phyloP scores from a whole-genome alignment of 2,888 invertebrate species.

The Cheilosia scutellata region DNA sequence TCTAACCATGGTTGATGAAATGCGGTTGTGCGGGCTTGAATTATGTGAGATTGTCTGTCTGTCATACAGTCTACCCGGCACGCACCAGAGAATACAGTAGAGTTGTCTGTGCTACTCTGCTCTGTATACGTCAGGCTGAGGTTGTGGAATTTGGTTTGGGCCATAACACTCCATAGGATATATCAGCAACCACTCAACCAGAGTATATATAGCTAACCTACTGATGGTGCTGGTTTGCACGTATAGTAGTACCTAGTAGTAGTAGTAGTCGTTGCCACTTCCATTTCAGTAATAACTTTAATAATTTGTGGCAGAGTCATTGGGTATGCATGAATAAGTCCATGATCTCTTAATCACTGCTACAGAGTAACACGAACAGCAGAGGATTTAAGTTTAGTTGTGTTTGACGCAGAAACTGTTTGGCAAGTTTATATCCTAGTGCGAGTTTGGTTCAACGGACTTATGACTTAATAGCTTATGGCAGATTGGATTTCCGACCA shows the following conservation, averaged over 20 bases:
- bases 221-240: constrained; percentile 3
- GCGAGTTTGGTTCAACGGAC: constrained; percentile 17
- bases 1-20: constrained; percentile 52
- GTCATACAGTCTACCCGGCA: constrained; percentile 33
- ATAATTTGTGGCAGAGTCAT: constrained; percentile 63
- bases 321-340: constrained; percentile 68
- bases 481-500: neutral
- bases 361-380: constrained; percentile 10
- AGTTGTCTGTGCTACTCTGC: constrained; percentile 40
- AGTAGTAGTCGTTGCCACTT: constrained; percentile 40
- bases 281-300: constrained; percentile 70
- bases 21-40: constrained; percentile 39
- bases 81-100: constrained; percentile 39
- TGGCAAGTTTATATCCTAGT: constrained; percentile 8
- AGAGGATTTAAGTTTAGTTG: constrained; percentile 21
- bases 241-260: neutral
- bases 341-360: constrained; percentile 67
- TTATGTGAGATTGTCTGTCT: constrained; percentile 58
- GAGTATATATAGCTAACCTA: neutral
- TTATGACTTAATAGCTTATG: constrained; percentile 24
- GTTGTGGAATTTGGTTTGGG: constrained; percentile 57
- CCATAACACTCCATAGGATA: too few species aligned
- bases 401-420: constrained; percentile 22
- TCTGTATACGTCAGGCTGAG: constrained; percentile 58
- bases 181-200: neutral